A percentile compares a stretch with the other conserved stretches of the same genome.
phyloP scores from a whole-genome alignment of 2,797 vertebrate genomes.

The Lacerta agilis region DNA sequence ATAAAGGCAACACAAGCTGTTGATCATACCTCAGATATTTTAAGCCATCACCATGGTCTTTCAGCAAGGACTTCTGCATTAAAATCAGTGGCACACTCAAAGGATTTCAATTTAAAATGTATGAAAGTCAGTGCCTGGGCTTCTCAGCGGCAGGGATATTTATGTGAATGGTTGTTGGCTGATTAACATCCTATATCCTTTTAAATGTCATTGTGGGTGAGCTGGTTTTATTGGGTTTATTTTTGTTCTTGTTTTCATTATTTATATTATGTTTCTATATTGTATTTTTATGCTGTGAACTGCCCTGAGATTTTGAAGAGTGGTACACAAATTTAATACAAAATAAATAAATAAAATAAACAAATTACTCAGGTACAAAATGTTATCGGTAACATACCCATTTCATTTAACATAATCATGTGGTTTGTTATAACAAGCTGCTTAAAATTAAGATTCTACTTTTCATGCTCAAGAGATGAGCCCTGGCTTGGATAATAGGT shows the following conservation, averaged over 20 bases:
- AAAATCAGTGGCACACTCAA: conserved; percentile 16
- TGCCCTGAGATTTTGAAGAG: no score
- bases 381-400: conserved; percentile 41
- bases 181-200: no score
- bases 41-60: conserved; percentile 37
- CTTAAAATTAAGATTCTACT: conserved; percentile 2
- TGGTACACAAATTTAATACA: no score
- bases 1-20: neutral
- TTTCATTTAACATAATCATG: conserved; percentile 8
- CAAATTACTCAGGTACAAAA: neutral
- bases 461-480: neutral
- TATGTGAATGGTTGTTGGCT: no score
- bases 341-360: no score
- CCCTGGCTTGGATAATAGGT: neutral
- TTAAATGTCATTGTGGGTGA: no score
- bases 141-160: neutral
- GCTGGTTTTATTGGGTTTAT: no score
- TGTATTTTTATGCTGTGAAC: no score
- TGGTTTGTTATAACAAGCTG: conserved; percentile 45
- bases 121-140: neutral
- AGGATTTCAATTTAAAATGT: conserved; percentile 12
- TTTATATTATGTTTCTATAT: no score
- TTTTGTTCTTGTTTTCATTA: no score
- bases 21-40: neutral
- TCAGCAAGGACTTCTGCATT: conserved; percentile 19